A percentile compares a stretch with the other conserved stretches of the same genome.
Conservation (phyloP, 1,140 invertebrate genomes). For the Aradophagus sp. region DNA sequence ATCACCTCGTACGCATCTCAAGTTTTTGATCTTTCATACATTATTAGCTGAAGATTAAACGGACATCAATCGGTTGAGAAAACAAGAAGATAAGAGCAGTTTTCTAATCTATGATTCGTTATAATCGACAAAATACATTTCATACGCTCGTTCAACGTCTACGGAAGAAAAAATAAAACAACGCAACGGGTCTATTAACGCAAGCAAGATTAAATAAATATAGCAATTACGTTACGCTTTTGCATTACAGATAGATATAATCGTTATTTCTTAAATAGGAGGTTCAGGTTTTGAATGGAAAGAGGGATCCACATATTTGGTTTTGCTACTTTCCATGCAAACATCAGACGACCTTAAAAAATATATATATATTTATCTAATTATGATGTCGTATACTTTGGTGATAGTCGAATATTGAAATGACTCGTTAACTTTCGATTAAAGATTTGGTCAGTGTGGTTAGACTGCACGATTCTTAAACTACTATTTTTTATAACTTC, state of each 20-base stretch:
- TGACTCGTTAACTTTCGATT: conserved; percentile 36
- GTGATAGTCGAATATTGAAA: conserved; percentile 40
- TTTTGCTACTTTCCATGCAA: too few species aligned
- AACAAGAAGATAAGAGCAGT: conserved; percentile 33
- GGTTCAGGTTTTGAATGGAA: conserved; percentile 7
- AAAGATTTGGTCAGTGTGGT: conserved; percentile 24
- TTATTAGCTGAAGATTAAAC: conserved; percentile 58
- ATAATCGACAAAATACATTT: conserved; percentile 57
- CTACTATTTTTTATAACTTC: too few species aligned
- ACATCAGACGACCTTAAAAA: too few species aligned
- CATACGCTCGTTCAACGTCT: conserved; percentile 37
- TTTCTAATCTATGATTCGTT: conserved; percentile 62
- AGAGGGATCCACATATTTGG: too few species aligned
- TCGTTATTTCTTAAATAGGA: conserved; percentile 22
- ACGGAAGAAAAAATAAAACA: conserved; percentile 44
- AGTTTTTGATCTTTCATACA: conserved; percentile 52
- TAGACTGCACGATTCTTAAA: conserved; percentile 2
- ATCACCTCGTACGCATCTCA: conserved; percentile 61
- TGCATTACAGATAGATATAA: conserved; percentile 14
- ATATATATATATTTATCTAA: conserved; percentile 34
- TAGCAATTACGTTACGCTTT: conserved; percentile 63
- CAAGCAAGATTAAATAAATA: conserved; percentile 68
- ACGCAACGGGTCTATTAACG: conserved; percentile 53
- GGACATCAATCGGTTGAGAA: conserved; percentile 17
- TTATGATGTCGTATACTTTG: conserved; percentile 59